Evolutionary conservation across 2,113 vertebrate species (phyloP), one percentile per base, ranked within the genome.

Genomic region (Spheniscus mendiculus): DNA sequence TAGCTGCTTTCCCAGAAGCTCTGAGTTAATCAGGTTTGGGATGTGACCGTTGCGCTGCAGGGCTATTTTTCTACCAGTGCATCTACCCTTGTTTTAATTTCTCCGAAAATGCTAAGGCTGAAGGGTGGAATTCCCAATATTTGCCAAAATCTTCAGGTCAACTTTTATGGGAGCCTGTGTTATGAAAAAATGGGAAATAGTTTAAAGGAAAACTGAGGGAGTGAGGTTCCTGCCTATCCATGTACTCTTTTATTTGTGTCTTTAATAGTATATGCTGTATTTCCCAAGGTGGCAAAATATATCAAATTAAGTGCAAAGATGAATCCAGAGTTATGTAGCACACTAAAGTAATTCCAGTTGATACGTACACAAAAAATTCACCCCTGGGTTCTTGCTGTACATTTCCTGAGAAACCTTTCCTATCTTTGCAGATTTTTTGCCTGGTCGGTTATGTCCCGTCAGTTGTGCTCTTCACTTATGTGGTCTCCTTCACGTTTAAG

Each of bases 401-500:
- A 0, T 36, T 22, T 45, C 30, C 84, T 96, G 87, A 95, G 12
- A 55, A 32, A 8, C 40, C 34, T 70, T 67, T 58, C 72, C 91
- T 93, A 15, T 55, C 91, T 25, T 38, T 96, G 49, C 96, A 99
- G 99, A 98, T 99, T 45, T 98, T 99, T 70, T 99, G 99, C 92
- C 97, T 98, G 13, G 95, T 99, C 6, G 99, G 99, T 72, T 99
- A 99, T 3, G 98, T 99, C 25, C 99, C 99, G 0, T 99, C 99
- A 5, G 98, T 99, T 18, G 98, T 99, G 88, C 98, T 99, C 92
- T 99, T 99, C 97, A 99, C 99, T 9, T 99, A 99, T 2, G 97
- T 99, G 29, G 98, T 98, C 80, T 99, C 99, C 19, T 99, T 99
- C 89, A 99, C 98, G 12, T 99, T 99, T 80, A 98, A 95, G 30